Conservation (phyloP, 2,888 invertebrate genomes). For the Itoplectis maculator region DNA sequence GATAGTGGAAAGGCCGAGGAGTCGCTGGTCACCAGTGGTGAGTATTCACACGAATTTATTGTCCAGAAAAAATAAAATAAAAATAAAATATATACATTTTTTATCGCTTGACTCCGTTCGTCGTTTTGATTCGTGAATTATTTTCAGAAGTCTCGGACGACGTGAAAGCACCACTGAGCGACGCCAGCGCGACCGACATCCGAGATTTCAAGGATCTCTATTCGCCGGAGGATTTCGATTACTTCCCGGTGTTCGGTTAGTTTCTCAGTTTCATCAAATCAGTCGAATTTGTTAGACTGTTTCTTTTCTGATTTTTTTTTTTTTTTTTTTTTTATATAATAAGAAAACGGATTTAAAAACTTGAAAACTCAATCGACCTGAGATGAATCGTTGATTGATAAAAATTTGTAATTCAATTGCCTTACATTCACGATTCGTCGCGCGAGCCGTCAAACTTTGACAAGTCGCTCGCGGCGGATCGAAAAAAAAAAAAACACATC, state of each 20-base stretch:
- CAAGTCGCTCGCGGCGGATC: conserved; percentile 18
- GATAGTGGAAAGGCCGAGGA: conserved; percentile 63
- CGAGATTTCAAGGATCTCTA: conserved; percentile 44
- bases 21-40: conserved; percentile 67
- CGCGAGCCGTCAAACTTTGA: conserved; percentile 47
- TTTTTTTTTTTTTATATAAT: background rate
- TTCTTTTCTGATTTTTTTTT: background rate
- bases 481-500: too few relatives aligned
- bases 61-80: background rate
- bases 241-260: conserved; percentile 52
- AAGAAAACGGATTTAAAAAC: background rate
- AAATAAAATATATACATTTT: background rate
- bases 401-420: conserved; percentile 20
- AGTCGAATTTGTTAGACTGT: too few relatives aligned
- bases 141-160: conserved; percentile 74
- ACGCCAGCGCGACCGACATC: conserved; percentile 29
- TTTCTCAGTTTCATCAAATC: conserved; percentile 3
- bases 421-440: conserved; percentile 15
- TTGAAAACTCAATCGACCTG: background rate
- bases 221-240: conserved; percentile 48
- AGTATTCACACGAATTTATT: background rate
- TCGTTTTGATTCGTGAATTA: conserved; percentile 5
- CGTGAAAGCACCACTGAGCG: conserved; percentile 39
- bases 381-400: conserved; percentile 8
- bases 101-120: background rate